These are phyloP conservation scores for Blennius ocellaris DNA, from an alignment of 2,113 vertebrate species.

Conservation along the genomic window DNA sequence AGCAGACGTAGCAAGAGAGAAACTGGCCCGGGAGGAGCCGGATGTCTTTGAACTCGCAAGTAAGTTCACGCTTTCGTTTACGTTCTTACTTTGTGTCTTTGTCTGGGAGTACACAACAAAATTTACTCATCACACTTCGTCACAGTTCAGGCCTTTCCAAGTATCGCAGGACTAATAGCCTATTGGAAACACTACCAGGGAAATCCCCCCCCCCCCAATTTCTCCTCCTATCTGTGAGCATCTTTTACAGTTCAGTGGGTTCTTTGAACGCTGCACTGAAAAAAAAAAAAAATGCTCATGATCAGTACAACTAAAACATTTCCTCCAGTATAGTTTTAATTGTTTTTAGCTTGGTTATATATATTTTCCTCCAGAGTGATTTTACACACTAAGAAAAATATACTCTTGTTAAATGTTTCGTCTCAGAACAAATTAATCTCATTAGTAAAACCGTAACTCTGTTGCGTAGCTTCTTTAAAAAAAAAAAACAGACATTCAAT, in stretches of 20 bases:
- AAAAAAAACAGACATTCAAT: background rate
- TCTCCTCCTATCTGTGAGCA: background rate
- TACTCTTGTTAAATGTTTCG: background rate
- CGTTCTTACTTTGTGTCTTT: background rate
- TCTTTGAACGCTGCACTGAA: background rate
- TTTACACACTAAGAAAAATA: background rate
- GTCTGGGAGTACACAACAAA: background rate
- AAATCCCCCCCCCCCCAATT: background rate
- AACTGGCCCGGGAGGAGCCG: slow-evolving; percentile 93
- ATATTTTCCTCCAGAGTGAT: background rate
- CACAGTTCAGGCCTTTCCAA: background rate
- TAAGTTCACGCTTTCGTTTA: slow-evolving; percentile 79
- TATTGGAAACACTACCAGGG: background rate
- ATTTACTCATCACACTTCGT: background rate
- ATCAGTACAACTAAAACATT: background rate
- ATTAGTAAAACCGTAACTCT: background rate
- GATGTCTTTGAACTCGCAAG: slow-evolving; percentile 97
- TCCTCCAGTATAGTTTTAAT: background rate
- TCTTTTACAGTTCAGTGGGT: background rate
- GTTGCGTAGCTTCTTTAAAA: background rate
- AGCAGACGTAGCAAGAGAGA: slow-evolving; percentile 95
- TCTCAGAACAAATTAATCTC: background rate
- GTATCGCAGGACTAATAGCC: slow-evolving; percentile 4
- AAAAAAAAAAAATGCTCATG: background rate
- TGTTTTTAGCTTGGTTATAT: background rate